A percentile compares a stretch with the other conserved stretches of the same genome.
phyloP scores from a whole-genome alignment of 2,797 vertebrate species.

The Molossus molossus region DNA sequence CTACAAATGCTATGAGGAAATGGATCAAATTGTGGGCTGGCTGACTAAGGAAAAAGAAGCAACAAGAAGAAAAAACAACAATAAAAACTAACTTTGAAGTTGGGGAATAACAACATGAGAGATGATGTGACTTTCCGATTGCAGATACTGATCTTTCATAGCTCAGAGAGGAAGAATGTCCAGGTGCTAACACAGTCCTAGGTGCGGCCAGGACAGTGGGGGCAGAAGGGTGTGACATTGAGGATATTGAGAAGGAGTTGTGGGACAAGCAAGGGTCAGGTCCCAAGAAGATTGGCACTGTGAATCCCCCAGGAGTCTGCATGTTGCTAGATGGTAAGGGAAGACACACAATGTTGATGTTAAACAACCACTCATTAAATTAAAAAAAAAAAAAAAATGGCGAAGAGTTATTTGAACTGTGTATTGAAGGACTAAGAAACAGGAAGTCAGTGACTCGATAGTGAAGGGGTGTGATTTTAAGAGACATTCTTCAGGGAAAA shows the following conservation, averaged over 20 bases:
- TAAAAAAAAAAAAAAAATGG: too few relatives aligned
- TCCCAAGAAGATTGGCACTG: background rate
- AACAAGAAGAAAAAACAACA: background rate
- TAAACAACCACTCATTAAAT: background rate
- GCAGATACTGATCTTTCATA: background rate
- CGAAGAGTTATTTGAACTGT: background rate
- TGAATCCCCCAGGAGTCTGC: background rate
- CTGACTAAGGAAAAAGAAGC: background rate
- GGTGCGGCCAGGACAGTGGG: too few relatives aligned
- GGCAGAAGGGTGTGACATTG: rapidly evolving
- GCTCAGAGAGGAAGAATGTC: background rate
- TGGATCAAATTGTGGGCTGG: background rate
- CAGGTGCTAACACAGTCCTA: background rate
- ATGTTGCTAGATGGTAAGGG: too few relatives aligned
- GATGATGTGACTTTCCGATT: background rate
- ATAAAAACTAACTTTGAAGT: background rate
- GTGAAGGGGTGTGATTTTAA: background rate
- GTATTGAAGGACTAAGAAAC: background rate
- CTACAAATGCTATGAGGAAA: background rate
- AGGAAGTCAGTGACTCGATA: background rate
- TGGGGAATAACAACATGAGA: background rate
- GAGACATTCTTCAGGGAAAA: background rate
- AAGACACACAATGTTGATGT: background rate
- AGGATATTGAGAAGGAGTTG: background rate
- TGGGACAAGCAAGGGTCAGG: rapidly evolving